Base-by-base conservation (phyloP, 2,113 vertebrate genomes). In the Cichladusa arquata region DNA sequence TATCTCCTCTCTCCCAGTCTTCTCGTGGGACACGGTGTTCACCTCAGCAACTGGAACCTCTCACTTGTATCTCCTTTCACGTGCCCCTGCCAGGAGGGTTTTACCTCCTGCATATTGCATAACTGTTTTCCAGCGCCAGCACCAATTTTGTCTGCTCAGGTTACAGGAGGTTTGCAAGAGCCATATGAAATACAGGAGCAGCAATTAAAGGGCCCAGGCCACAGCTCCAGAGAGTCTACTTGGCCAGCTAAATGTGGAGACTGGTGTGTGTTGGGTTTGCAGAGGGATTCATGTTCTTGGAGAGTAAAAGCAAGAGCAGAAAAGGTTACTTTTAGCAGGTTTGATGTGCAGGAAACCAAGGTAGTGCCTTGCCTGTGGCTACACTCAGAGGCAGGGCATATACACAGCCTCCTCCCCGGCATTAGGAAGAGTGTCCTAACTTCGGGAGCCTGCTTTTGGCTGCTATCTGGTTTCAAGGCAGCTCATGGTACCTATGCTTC, bases 81-180 rank as follows among this genome's bases (percentile, higher is more conserved):
- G 11, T 74, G 19, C 34, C 31, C 25, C 54, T 45, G 29, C 74
- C 79, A 72, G 69, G 91, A 96, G 72, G 25, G 14, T 82, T 93
- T 91, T 42, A 45, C 71, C 69, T 90, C 62, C 51, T 72, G 60
- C 14, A 29, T 65, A n/a, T 94, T 95, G 88, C 72, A 69, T 73
- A 96, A 95, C 34, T 4, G 13, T 48, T 62, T 84, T 36, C 47
- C 36, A 71, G 36, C 47, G 83, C 95, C 94, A 93, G 74, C 60
- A 57, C 45, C 47, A n/a, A 53, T 83, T 91, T 77, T 67, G 62
- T 24, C 57, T 66, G 53, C 93, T 96, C 90, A 51, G 42, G 50
- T 94, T 93, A 95, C 93, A n/a, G 66, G 54, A 91, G 36, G 40
- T 48, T 81, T 44, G 22, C 79, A 40, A 40, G 64, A 88, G 48